Evolutionary conservation across 2,797 vertebrate genomes (phyloP), one percentile per base, ranked within the genome.

Genomic region (Peromyscus eremicus): DNA sequence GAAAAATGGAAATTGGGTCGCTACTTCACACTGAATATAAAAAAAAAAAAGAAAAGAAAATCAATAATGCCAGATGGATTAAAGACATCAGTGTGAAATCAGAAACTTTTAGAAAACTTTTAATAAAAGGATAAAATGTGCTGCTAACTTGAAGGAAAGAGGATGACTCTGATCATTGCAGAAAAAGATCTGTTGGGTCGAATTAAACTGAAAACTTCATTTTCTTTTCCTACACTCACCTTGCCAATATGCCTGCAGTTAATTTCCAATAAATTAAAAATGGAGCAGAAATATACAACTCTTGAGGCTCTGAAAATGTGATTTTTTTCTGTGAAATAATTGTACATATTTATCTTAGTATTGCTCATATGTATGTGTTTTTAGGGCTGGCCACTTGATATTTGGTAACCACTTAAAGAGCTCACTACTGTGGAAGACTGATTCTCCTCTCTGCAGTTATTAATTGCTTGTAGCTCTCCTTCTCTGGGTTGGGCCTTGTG

Each of bases 11-110:
- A 92, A 80, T 55, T 71, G n/a, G 25, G 66, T 32, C 32, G 70
- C 62, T 87, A 83, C n/a, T 87, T 94, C 40, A 94, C 60, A 89
- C 23, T 5, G 43, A 21, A 57, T 5, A 82, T 23, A 86, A 84
- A 40, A 84, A 49, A 25, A 40, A 75, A 34, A 37, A 89, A 87
- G 25, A 64, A 77, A 75, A 46, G 71, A 92, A 91, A 88, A 77
- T 73, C 52, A 88, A 77, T 85, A 88, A 71, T 85, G 85, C 34
- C 32, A 87, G 40, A 80, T 70, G 17, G 16, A 89, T 92, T 96
- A 94, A 91, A 93, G 43, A 81, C 25, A 83, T 73, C 62, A 70
- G 77, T 49, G 13, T 80, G 46, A 96, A 94, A 83, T 25, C 34
- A 82, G 16, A 94, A 95, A 82, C 10, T 60, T 83, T 80, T 83